phyloP scores from a whole-genome alignment of 1,140 invertebrate species.

The Cheumatopsyche charites region DNA sequence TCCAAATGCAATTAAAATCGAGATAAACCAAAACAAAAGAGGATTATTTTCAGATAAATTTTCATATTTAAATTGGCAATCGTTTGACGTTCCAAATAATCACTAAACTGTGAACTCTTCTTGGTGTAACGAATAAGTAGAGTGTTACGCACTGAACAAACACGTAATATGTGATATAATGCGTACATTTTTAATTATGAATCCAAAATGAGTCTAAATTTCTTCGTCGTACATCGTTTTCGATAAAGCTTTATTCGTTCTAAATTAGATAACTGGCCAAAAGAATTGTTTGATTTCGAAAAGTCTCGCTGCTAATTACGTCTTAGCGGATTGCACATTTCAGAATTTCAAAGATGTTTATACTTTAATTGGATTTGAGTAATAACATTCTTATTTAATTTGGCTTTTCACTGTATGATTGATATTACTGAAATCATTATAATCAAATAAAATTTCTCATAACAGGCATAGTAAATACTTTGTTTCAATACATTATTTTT shows the following conservation, averaged over 20 bases:
- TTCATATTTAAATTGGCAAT: background rate
- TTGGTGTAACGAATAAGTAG: constrained; percentile 11
- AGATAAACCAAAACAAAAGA: background rate
- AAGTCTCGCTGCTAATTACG: background rate
- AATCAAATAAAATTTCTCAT: too few relatives aligned
- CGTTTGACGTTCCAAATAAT: background rate
- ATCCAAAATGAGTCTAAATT: background rate
- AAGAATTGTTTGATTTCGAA: constrained; percentile 16
- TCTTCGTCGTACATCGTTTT: background rate
- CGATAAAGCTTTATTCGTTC: background rate
- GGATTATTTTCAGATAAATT: too few relatives aligned
- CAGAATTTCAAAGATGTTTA: too few relatives aligned
- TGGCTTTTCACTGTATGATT: too few relatives aligned
- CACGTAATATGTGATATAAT: constrained; percentile 26
- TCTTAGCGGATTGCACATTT: background rate
- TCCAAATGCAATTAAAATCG: too few relatives aligned
- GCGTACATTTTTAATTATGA: constrained; percentile 8
- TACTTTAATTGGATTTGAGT: too few relatives aligned
- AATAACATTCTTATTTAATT: too few relatives aligned
- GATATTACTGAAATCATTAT: too few relatives aligned
- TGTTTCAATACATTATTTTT: too few relatives aligned
- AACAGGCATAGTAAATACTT: too few relatives aligned
- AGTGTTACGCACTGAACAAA: constrained; percentile 6
- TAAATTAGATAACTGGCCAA: background rate
- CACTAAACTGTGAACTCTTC: background rate